Percentiles rank a stretch among this genome's conserved stretches.
phyloP scores from a whole-genome alignment of 64 coral and sea anemone species.

The Exaiptasia diaphana region DNA sequence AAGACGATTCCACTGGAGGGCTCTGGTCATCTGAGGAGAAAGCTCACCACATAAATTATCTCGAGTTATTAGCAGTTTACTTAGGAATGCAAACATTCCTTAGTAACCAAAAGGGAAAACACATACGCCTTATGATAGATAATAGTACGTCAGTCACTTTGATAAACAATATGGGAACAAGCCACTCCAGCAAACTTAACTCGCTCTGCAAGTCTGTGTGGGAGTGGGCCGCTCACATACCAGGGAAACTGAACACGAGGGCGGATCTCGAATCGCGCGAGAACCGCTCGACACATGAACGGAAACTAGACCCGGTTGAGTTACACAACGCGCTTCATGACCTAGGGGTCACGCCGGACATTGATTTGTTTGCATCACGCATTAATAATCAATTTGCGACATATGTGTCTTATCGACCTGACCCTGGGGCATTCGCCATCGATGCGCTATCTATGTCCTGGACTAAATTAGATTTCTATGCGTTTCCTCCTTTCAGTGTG shows the following conservation, averaged over 20 bases:
- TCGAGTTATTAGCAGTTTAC: constrained; percentile 37
- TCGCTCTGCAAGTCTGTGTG: constrained; percentile 27
- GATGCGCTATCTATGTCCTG: neutral
- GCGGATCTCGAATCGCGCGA: constrained; percentile 15
- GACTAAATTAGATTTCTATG: neutral
- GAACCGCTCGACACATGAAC: neutral
- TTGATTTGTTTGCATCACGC: neutral
- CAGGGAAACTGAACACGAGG: constrained; percentile 22
- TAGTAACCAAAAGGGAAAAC: neutral
- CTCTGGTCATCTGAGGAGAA: constrained; percentile 10
- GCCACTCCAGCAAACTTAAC: constrained; percentile 41
- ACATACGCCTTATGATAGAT: constrained; percentile 10
- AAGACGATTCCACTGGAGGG: constrained; percentile 8
- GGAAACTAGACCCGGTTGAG: neutral
- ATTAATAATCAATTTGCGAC: neutral
- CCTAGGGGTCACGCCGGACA: neutral
- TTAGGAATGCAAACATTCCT: neutral
- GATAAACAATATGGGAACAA: constrained; percentile 47
- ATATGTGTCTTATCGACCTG: neutral
- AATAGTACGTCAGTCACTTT: constrained; percentile 41
- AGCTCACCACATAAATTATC: constrained; percentile 44
- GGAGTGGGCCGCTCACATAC: constrained; percentile 21
- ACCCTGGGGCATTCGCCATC: neutral
- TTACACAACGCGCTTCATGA: neutral
- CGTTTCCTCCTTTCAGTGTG: constrained; percentile 19